phyloP scores from a whole-genome alignment of 2,797 vertebrate genomes.

The Coluber constrictor region DNA sequence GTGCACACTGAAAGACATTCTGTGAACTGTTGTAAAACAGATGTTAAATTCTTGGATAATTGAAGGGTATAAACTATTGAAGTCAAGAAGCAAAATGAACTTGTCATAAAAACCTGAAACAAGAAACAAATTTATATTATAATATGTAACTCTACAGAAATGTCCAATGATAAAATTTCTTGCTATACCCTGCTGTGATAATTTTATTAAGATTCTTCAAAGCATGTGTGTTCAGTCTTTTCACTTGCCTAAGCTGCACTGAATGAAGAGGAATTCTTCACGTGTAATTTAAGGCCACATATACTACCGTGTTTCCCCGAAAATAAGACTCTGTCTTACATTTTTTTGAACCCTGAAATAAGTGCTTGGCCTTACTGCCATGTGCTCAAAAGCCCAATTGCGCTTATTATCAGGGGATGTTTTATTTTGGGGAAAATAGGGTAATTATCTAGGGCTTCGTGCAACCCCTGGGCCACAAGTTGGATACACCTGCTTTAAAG shows the following conservation, averaged over 20 bases:
- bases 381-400: no score
- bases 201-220: neutral
- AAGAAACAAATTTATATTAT: conserved; percentile 46
- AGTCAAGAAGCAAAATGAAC: conserved; percentile 97
- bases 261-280: neutral
- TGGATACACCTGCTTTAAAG: neutral
- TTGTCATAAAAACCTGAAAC: conserved; percentile 95
- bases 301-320: neutral
- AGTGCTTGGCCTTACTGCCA: no score
- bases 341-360: no score
- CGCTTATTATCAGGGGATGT: no score
- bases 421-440: no score
- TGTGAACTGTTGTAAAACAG: conserved; percentile 95
- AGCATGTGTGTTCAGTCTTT: neutral
- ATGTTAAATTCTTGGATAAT: conserved; percentile 99
- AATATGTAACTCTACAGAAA: neutral
- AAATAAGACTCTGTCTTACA: no score
- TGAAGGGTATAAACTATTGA: conserved; percentile 98
- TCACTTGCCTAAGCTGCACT: neutral
- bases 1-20: conserved; percentile 72
- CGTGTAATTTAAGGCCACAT: neutral
- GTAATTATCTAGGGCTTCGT: neutral
- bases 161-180: neutral
- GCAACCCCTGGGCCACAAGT: neutral
- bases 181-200: neutral